A percentile compares a stretch with the other conserved stretches of the same genome.
Conservation (phyloP, 1,140 invertebrate species). For the Bombus ignitus region DNA sequence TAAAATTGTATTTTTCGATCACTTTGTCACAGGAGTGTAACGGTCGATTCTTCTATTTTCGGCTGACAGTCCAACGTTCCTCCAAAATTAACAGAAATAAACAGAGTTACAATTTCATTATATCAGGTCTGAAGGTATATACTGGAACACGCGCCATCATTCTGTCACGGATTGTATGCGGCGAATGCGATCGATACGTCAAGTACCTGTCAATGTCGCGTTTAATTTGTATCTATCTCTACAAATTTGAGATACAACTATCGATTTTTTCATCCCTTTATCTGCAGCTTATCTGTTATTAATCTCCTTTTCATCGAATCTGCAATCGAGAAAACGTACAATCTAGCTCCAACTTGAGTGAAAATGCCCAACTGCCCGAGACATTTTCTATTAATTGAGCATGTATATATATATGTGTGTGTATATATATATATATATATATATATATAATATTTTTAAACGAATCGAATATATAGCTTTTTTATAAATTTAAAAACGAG, state of each 20-base stretch:
- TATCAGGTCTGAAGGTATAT: background rate
- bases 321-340: too few relatives aligned
- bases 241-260: background rate
- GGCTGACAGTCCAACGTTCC: background rate
- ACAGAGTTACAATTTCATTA: background rate
- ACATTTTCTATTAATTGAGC: too few relatives aligned
- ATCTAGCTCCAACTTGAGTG: too few relatives aligned
- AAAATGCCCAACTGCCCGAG: too few relatives aligned
- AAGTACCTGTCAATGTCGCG: background rate
- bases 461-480: too few relatives aligned
- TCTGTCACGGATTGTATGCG: background rate
- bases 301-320: too few relatives aligned
- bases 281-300: too few relatives aligned
- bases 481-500: too few relatives aligned
- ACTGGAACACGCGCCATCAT: background rate
- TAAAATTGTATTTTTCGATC: background rate
- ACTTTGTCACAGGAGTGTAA: background rate
- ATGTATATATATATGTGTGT: too few relatives aligned
- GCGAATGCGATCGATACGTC: conserved; percentile 16
- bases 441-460: too few relatives aligned
- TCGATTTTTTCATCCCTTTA: too few relatives aligned
- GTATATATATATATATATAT: too few relatives aligned
- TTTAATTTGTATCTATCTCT: background rate
- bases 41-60: background rate
- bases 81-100: background rate